A percentile compares a stretch with the other conserved stretches of the same genome.
Evolutionary conservation across 2,113 vertebrate species (phyloP).

Genomic region (Mus pahari): DNA sequence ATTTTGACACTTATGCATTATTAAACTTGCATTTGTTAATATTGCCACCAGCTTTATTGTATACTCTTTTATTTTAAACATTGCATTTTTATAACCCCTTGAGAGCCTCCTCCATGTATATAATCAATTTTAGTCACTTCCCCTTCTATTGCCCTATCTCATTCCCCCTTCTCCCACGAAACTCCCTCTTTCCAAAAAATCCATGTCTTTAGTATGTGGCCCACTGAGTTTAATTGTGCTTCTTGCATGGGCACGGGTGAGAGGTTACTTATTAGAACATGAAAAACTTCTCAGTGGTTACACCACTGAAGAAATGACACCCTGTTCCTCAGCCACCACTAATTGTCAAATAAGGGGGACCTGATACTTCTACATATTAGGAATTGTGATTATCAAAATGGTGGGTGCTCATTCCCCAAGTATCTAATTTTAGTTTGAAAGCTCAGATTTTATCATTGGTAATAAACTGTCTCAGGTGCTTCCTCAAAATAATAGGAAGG

Average conservation of each 20-base stretch:
- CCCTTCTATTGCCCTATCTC: background rate
- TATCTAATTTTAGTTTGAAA: slow-evolving; percentile 24
- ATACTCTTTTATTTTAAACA: background rate
- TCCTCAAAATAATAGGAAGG: background rate
- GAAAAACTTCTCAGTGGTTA: background rate
- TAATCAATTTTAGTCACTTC: background rate
- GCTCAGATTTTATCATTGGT: slow-evolving; percentile 11
- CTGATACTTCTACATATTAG: background rate
- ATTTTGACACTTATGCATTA: background rate
- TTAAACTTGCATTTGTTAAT: slow-evolving; percentile 13
- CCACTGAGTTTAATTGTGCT: background rate
- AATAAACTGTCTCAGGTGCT: slow-evolving; percentile 3
- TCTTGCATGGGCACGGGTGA: background rate
- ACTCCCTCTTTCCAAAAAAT: background rate
- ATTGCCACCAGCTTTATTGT: background rate
- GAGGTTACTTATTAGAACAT: background rate
- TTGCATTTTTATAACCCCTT: background rate
- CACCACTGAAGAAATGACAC: background rate
- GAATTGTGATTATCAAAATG: background rate
- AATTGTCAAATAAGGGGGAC: background rate
- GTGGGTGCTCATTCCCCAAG: background rate
- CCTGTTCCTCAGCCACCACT: background rate
- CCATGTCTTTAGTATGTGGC: background rate
- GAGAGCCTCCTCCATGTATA: background rate
- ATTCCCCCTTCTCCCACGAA: background rate